Percentiles rank a stretch among this genome's conserved stretches.
Conservation (phyloP, 2,797 vertebrate genomes). For the Macropus fuliginosus region DNA sequence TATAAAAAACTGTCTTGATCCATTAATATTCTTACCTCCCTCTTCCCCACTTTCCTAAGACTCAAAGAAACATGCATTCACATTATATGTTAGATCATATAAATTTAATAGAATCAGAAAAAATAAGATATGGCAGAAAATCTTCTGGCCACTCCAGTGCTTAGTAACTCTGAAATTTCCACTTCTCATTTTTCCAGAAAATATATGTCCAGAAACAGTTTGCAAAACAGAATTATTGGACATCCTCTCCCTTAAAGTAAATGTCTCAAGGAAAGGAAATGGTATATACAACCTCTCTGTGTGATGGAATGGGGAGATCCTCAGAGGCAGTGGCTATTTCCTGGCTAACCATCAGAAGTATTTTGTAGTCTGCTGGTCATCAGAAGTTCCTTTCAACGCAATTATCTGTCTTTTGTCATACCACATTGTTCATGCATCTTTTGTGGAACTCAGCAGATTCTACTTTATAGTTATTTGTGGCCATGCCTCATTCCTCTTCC, state of each 20-base stretch:
- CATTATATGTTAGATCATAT: background rate
- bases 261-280: background rate
- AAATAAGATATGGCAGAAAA: background rate
- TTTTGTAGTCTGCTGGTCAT: fast-evolving
- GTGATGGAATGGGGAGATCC: background rate
- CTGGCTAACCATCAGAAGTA: background rate
- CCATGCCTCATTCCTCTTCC: background rate
- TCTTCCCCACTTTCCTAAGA: background rate
- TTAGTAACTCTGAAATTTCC: background rate
- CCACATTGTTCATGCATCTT: background rate
- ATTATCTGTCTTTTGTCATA: background rate
- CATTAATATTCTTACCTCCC: background rate
- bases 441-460: background rate
- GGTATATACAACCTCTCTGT: background rate
- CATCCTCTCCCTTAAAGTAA: background rate
- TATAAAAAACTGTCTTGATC: background rate
- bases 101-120: background rate
- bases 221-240: background rate
- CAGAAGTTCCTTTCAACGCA: background rate
- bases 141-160: background rate
- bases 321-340: background rate
- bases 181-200: background rate
- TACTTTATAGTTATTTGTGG: background rate
- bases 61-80: background rate
- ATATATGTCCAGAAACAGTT: background rate